Evolutionary conservation across 2,113 vertebrate genomes (phyloP).

Genomic region (Dipodomys spectabilis): DNA sequence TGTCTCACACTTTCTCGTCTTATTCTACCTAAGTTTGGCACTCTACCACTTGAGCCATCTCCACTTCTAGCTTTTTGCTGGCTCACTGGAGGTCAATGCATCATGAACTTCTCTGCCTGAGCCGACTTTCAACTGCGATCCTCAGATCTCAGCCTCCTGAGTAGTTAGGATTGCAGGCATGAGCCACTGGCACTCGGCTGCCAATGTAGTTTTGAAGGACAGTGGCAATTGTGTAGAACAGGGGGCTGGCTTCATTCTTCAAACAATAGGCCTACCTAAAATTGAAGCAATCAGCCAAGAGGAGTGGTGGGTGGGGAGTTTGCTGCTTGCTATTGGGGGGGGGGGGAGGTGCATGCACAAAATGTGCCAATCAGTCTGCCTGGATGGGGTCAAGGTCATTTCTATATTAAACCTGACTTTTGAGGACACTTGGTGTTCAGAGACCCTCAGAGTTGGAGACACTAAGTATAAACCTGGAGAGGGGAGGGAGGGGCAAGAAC

Average conservation of each 20-base stretch:
- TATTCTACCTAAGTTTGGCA: no score
- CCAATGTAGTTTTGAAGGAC: no score
- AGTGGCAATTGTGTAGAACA: background rate
- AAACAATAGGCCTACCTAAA: background rate
- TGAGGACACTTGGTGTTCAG: background rate
- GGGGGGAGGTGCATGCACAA: background rate
- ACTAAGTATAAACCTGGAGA: background rate
- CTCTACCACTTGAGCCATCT: no score
- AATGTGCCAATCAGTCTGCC: background rate
- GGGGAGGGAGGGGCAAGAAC: background rate
- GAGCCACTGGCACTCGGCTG: no score
- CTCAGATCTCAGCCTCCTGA: no score
- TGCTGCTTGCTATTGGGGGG: background rate
- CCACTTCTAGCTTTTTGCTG: no score
- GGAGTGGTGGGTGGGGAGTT: background rate
- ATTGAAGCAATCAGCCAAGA: background rate
- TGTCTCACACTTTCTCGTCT: no score
- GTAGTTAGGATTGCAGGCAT: no score
- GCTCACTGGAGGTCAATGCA: no score
- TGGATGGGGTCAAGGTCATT: background rate
- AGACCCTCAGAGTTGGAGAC: background rate
- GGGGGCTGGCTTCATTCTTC: background rate
- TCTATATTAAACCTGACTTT: slow-evolving; percentile 4
- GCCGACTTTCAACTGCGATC: no score
- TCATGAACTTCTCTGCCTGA: no score